Evolutionary conservation across 92 coral and sea anemone genomes (phyloP).

Genomic region (Zoanthus gigantus): DNA sequence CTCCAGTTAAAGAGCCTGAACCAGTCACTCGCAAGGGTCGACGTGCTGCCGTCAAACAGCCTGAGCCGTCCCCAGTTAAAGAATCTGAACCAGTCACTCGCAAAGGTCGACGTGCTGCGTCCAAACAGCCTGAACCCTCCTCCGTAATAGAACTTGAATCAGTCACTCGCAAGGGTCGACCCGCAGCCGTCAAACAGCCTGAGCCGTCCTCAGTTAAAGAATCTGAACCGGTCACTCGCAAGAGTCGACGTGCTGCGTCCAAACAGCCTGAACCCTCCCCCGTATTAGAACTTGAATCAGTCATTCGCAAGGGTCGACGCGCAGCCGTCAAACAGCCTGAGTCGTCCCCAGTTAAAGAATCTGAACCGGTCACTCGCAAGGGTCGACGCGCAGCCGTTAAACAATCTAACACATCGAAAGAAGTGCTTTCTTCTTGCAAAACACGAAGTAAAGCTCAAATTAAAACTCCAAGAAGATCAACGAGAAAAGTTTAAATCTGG

Average conservation of each 20-base stretch:
- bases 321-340: not conserved
- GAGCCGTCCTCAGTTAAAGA: constrained; percentile 1
- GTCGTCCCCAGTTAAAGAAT: not conserved
- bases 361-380: not conserved
- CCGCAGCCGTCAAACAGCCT: constrained; percentile 3
- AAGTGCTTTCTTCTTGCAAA: not conserved
- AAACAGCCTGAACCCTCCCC: not conserved
- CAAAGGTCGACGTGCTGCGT: not conserved
- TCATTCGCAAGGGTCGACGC: not conserved
- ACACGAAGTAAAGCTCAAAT: constrained; percentile 20
- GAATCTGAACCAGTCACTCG: not conserved
- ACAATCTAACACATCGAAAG: not conserved
- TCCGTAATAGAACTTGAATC: not conserved
- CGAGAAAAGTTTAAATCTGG: not conserved
- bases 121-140: not conserved
- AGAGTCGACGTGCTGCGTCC: not conserved
- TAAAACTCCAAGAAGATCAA: not conserved
- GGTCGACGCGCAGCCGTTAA: constrained; percentile 33
- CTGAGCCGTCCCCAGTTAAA: not conserved
- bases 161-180: constrained; percentile 11
- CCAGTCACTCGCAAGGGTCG: no score
- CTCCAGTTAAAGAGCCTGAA: no score
- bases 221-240: not conserved
- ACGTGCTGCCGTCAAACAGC: no score
- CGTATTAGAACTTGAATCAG: not conserved